These are phyloP conservation scores for Neoseiulus cucumeris DNA, from an alignment of 1,140 invertebrate species.

Conservation along the genomic window DNA sequence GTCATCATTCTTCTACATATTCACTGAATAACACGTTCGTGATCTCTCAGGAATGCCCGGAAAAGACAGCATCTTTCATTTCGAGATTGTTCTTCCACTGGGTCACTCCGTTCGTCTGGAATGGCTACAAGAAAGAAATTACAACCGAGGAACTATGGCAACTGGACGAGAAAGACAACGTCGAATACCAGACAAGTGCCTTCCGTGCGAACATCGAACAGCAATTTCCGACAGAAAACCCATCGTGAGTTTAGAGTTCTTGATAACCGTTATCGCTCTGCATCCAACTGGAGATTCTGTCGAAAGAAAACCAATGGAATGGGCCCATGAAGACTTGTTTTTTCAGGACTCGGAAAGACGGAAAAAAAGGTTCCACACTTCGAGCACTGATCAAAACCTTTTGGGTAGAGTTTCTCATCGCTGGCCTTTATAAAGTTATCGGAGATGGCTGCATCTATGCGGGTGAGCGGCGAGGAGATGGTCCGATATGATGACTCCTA, in stretches of 20 bases:
- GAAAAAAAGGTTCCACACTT: background rate
- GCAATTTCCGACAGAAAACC: background rate
- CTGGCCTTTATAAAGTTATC: constrained; percentile 48
- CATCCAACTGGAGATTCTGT: background rate
- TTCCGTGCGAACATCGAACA: background rate
- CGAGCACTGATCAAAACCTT: constrained; percentile 39
- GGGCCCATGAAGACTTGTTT: background rate
- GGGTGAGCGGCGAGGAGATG: constrained; percentile 56
- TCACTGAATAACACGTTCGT: too few species aligned
- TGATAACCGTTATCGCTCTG: background rate
- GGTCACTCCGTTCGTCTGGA: background rate
- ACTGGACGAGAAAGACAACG: background rate
- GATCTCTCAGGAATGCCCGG: background rate
- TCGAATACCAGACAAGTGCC: background rate
- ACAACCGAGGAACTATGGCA: background rate
- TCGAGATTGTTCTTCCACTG: background rate
- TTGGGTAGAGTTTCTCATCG: constrained; percentile 59
- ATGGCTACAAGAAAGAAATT: background rate
- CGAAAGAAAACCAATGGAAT: background rate
- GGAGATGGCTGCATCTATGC: constrained; percentile 69
- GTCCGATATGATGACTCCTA: constrained; percentile 19
- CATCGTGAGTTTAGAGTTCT: background rate
- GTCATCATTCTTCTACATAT: too few species aligned
- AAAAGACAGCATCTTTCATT: background rate
- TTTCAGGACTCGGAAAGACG: background rate